These are phyloP conservation scores for Panthera leo DNA, from an alignment of 2,113 vertebrate genomes.

Conservation along the genomic window DNA sequence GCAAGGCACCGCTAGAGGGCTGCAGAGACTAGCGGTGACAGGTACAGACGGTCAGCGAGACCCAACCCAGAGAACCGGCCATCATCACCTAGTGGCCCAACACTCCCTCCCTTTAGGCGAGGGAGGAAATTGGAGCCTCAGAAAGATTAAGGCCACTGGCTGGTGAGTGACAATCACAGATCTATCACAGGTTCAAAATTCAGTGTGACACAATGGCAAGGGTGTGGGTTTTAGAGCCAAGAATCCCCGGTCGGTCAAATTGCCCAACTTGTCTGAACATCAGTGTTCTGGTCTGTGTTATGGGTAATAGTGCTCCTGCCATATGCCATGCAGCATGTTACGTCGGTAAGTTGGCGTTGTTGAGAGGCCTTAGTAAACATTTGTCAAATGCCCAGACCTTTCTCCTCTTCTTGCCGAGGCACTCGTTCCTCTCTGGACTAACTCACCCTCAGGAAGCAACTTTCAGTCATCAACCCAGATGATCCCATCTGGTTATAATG, in stretches of 20 bases:
- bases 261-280: background rate
- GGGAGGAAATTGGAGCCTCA: background rate
- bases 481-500: background rate
- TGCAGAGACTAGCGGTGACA: conserved; percentile 55
- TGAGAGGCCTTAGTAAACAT: background rate
- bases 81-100: background rate
- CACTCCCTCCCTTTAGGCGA: background rate
- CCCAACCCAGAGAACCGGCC: accelerated
- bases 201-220: background rate
- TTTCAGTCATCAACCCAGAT: background rate
- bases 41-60: accelerated
- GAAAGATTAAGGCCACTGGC: background rate
- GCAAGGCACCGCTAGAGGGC: conserved; percentile 69
- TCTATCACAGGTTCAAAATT: background rate
- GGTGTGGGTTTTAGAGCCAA: background rate
- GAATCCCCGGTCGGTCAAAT: background rate
- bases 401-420: background rate
- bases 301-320: background rate
- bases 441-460: background rate
- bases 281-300: background rate
- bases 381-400: background rate
- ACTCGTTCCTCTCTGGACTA: background rate
- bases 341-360: accelerated
- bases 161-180: background rate
- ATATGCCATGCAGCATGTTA: accelerated